A percentile compares a stretch with the other conserved stretches of the same genome.
phyloP scores from a whole-genome alignment of 2,797 vertebrate species.

The Corythornis leucogaster region DNA sequence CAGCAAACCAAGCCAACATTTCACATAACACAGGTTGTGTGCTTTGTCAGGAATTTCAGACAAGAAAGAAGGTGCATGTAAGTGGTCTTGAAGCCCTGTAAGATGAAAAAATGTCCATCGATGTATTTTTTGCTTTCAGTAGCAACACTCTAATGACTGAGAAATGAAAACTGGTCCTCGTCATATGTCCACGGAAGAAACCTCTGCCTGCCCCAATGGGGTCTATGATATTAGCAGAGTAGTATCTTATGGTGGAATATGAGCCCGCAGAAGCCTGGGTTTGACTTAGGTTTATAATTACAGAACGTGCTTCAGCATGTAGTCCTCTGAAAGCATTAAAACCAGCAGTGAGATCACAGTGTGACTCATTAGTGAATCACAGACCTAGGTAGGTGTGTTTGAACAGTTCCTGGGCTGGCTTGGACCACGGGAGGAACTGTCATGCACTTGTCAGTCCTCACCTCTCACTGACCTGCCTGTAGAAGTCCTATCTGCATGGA shows the following conservation, averaged over 20 bases:
- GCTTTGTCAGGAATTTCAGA: not conserved
- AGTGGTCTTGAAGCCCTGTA: not conserved
- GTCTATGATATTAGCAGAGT: fast-evolving
- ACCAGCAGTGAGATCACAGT: not conserved
- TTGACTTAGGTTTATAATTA: not conserved
- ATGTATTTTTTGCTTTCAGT: not conserved
- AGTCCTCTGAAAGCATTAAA: not conserved
- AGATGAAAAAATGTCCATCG: not conserved
- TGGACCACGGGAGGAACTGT: not conserved
- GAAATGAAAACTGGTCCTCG: not conserved
- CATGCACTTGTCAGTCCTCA: not conserved
- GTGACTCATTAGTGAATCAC: conserved; percentile 2
- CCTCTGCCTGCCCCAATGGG: not conserved
- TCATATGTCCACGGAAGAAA: not conserved
- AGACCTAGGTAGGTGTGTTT: not conserved
- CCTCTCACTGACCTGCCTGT: not conserved
- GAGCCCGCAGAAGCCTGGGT: not conserved
- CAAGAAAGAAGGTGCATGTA: not conserved
- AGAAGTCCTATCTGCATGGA: not conserved
- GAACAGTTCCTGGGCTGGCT: not conserved
- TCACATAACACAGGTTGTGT: fast-evolving
- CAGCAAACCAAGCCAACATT: not conserved
- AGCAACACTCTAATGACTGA: not conserved
- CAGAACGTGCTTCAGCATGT: not conserved
- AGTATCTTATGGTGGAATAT: not conserved